Conservation (phyloP, 2,888 invertebrate species). For the Sinhomidia bicolor region DNA sequence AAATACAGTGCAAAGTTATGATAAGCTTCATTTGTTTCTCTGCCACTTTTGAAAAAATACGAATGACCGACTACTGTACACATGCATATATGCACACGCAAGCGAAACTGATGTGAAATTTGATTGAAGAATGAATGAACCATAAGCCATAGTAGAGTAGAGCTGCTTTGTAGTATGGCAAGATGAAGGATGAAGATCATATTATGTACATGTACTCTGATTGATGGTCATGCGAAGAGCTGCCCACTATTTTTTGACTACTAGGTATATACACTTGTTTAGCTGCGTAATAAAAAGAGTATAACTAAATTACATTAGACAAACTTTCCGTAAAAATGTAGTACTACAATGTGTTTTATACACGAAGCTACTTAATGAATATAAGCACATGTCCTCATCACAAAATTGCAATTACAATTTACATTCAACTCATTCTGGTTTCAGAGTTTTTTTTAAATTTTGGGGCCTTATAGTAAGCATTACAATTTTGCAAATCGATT, state of each 20-base stretch:
- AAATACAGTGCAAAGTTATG: no score
- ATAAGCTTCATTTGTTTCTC: not conserved
- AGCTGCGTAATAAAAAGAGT: not conserved
- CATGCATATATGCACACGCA: not conserved
- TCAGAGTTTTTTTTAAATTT: slow-evolving; percentile 23
- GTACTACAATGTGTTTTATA: no score
- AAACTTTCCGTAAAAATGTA: not conserved
- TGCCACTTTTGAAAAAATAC: not conserved
- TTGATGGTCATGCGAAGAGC: slow-evolving; percentile 31
- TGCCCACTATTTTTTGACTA: not conserved
- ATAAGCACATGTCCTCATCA: not conserved
- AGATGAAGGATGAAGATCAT: not conserved
- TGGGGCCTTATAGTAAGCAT: not conserved
- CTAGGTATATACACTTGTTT: not conserved
- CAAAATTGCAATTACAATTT: slow-evolving; percentile 31
- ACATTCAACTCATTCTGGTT: not conserved
- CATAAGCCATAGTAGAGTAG: not conserved
- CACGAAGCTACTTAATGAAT: not conserved
- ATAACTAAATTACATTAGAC: no score
- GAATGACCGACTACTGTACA: not conserved
- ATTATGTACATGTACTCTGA: not conserved
- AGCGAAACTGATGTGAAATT: slow-evolving; percentile 1
- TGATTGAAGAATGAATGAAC: slow-evolving; percentile 26
- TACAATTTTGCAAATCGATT: slow-evolving; percentile 58
- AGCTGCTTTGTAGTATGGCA: not conserved